Base-by-base conservation (phyloP, 2,888 invertebrate genomes). In the Acanthosepion lycidas region DNA sequence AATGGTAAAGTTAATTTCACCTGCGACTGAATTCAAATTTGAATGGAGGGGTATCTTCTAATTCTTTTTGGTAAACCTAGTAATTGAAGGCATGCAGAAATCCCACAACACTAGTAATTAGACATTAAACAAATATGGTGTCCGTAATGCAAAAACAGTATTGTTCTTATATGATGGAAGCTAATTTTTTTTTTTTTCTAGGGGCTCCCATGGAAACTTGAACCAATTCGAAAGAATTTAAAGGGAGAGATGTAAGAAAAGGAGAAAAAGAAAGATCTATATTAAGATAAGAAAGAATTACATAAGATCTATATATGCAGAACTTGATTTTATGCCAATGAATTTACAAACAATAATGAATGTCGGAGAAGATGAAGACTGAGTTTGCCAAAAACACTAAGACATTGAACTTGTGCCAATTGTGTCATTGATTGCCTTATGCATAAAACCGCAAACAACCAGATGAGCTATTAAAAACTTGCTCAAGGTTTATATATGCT, bases 251-350 rank as follows among this genome's bases (percentile, higher is more conserved):
- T n/a, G 78, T 78, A n/a, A n/a, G n/a, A 15, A n/a, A 15, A 33
- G 15, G n/a, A 33, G n/a, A 78, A 33, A 33, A 33, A 78, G 33
- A 5, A n/a, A 78, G 33, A 15, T n/a, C n/a, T 78, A 78, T 78
- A 33, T 78, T n/a, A 78, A 33, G 78, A 15, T 78, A 78, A 33
- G 15, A 33, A 78, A 78, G 12, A n/a, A 3, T 78, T 33, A n/a
- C 78, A 8, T n/a, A 78, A 78, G 78, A 78, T 78, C 78, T 78
- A 78, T n/a, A 78, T 78, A 78, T n/a, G 78, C 78, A 78, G n/a
- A 15, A 78, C n/a, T 78, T 78, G 78, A 78, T 33, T 15, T 33
- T n/a, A n/a, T n/a, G 78, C 78, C 78, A 78, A 78, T n/a, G 15
- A 78, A 78, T 78, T 42, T 78, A 78, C 15, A 78, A 78, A 78